Evolutionary conservation across 2,888 invertebrate species (phyloP), one percentile per base, ranked within the genome.

Genomic region (Trichogramma evanescens): DNA sequence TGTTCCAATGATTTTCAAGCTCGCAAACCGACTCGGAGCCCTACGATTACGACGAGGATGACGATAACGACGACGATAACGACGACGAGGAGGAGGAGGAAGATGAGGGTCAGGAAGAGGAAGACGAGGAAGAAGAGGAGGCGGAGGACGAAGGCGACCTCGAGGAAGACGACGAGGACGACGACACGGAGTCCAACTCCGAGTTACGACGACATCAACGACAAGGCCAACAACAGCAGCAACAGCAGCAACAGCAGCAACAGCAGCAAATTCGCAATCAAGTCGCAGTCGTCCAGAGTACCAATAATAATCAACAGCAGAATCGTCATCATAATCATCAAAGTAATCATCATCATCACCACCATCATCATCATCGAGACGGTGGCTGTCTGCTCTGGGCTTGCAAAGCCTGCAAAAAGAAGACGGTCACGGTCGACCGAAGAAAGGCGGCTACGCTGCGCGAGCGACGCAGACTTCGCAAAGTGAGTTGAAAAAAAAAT

Each of bases 381-480:
- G 81, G 81, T 6, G 85, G 91, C 63, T 97, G 96, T 72, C 82
- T 97, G 48, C 86, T 95, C 8, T 97, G 96, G 96, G 96, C 96
- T 3, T 97, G 97, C 79, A 96, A 96, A 75, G 95, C 95, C 0
- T 96, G 96, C 80, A 96, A 96, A 79, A 89, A 94, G 80, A 95
- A 96, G 81, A 94, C 91, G 10, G 94, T 95, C 50, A 89, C 95
- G 0, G 91, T 97, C 6, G 98, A 99, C 80, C 83, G 98, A 58
- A 84, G 98, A 73, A 96, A 96, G 83, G 98, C 98, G 5, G 98
- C 98, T 1, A 99, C 98, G 2, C 82, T 99, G 78, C 82, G 98
- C 4, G 98, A 99, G 78, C 82, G 98, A 66, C 81, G 97, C 68
- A 83, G 98, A 64, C 83, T 99, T 57, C 82, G 96, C 75, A 97